Percentiles rank a stretch among this genome's conserved stretches.
phyloP scores from a whole-genome alignment of 2,888 invertebrate species.

The Bursaphelenchus okinawaensis region DNA sequence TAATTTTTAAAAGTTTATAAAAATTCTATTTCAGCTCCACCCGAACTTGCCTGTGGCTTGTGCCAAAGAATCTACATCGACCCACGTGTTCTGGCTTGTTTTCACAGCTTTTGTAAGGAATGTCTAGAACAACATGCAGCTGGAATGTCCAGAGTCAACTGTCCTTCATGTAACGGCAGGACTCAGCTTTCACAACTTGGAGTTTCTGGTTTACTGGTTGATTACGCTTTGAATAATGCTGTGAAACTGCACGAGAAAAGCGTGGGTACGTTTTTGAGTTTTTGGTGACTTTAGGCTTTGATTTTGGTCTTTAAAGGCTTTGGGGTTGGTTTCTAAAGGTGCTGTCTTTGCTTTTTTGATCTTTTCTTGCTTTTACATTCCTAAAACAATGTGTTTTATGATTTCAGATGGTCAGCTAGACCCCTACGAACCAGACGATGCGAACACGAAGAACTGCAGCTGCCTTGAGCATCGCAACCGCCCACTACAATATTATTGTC shows the following conservation, averaged over 20 bases:
- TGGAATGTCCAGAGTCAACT: constrained; percentile 64
- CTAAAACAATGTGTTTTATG: too few species aligned
- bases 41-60: not conserved
- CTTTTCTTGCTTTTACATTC: too few species aligned
- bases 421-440: not conserved
- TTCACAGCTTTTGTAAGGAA: constrained; percentile 77
- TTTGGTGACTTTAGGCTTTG: too few species aligned
- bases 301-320: too few species aligned
- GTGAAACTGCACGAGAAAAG: not conserved
- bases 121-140: constrained; percentile 68
- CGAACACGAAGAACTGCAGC: not conserved
- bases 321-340: too few species aligned
- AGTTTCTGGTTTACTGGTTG: constrained; percentile 68
- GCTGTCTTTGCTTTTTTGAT: too few species aligned
- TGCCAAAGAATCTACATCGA: not conserved
- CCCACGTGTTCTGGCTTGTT: constrained; percentile 67
- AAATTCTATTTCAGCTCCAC: not conserved
- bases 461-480: constrained; percentile 64
- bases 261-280: too few species aligned
- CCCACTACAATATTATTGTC: constrained; percentile 83
- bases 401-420: not conserved
- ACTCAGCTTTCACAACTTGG: constrained; percentile 62
- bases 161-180: constrained; percentile 66
- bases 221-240: constrained; percentile 62
- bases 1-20: too few species aligned